These are phyloP conservation scores for Nannospalax galili DNA, from an alignment of 2,113 vertebrate species.

Conservation along the genomic window DNA sequence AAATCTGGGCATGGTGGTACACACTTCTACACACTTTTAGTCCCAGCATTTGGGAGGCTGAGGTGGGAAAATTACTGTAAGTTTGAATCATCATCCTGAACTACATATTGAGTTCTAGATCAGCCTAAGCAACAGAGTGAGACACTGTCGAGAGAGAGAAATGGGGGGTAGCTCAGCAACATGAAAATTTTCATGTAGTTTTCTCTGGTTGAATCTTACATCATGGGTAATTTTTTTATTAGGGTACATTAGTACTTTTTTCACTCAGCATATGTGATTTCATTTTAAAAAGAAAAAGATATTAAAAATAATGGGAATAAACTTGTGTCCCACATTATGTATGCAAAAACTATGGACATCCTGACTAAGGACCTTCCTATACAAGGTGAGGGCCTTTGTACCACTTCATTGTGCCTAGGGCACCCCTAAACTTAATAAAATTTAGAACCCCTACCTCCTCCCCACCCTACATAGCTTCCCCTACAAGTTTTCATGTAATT, in stretches of 20 bases:
- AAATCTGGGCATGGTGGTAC: not conserved
- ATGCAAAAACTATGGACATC: not conserved
- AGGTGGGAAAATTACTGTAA: not conserved
- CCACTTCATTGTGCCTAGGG: not conserved
- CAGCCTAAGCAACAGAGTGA: not conserved
- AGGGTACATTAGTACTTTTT: not conserved
- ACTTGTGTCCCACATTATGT: not conserved
- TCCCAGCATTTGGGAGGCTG: not conserved
- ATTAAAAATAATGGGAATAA: not conserved
- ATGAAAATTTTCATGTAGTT: not conserved
- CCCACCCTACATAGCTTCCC: no score
- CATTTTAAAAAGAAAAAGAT: slow-evolving; percentile 24
- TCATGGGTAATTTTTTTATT: not conserved
- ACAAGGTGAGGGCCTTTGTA: not conserved
- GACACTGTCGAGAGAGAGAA: not conserved
- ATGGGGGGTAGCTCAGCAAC: not conserved
- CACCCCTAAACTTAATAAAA: not conserved
- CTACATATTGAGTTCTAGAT: not conserved
- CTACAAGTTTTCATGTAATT: no score
- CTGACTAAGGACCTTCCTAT: not conserved
- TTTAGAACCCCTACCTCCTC: no score
- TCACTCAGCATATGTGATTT: not conserved
- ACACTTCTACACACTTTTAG: not conserved
- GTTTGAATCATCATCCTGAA: not conserved
- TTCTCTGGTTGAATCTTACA: slow-evolving; percentile 4